Base-by-base conservation (phyloP, 2,888 invertebrate genomes). In the Malachius bipustulatus region DNA sequence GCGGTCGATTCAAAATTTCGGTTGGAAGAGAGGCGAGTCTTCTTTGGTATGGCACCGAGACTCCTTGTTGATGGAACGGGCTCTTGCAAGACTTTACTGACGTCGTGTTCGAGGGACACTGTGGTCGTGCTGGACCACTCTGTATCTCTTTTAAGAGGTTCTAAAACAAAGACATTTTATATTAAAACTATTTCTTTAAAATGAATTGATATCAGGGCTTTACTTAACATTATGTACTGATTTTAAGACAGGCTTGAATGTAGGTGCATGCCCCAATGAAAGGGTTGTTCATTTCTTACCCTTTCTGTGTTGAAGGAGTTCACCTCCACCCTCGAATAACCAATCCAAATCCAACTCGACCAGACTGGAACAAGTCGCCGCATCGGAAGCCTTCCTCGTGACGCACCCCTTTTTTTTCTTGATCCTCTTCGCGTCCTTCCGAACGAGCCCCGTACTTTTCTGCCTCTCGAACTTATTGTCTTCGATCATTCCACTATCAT, bases 31-130 rank as follows among this genome's bases (percentile, higher is more conserved):
- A 34, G 3, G 41, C 47, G 42, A 31, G 40, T 63, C 60, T 76
- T 77, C 59, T 82, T 79, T 38, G 77, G 79, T 58, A 77, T 77
- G 42, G 77, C 79, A 39, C 80, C 80, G 50, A 78, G 69, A 57
- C 75, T 76, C 57, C 74, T 72, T 4, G 55, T 46, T 1, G 50
- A 46, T 3, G 59, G 57, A 10, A 55, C 54, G 2, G 57, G 53
- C 35, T 63, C 63, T 42, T 63, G 62, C 2, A 75, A 59, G 30
- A 75, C 58, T 58, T 74, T 70, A 46, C 67, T 61, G 49, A 67
- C 56, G 62, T 68, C 54, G 54, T 67, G 58, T 59, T 70, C 63
- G 16, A 63, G 43, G 3, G 62, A 62, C 4, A 61, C 54, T 2
- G 60, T 55, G 3, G 60, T 59, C n/a, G 59, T 55, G 39, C 58